phyloP scores from a whole-genome alignment of 2,888 invertebrate species.

The Sturmia bella region DNA sequence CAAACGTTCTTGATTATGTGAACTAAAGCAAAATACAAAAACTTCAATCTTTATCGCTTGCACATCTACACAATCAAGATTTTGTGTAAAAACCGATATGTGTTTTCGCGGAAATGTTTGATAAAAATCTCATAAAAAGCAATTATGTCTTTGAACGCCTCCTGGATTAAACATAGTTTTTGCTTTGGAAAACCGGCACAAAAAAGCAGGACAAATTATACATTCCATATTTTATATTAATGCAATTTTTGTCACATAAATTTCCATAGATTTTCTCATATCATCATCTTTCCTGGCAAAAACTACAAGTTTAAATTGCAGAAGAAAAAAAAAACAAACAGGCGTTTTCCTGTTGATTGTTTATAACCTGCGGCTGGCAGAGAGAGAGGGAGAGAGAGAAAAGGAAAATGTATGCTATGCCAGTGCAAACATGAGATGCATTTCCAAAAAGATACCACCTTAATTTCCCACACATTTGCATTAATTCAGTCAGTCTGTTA shows the following conservation, averaged over 20 bases:
- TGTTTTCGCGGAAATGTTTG: constrained; percentile 12
- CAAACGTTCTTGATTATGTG: neutral
- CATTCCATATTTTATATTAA: constrained; percentile 49
- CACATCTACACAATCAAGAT: constrained; percentile 25
- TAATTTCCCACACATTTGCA: constrained; percentile 64
- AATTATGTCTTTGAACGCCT: constrained; percentile 68
- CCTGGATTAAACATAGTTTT: constrained; percentile 40
- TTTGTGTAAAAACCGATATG: neutral
- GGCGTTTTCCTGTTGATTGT: constrained; percentile 65
- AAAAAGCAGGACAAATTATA: constrained; percentile 25
- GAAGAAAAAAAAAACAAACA: constrained; percentile 14
- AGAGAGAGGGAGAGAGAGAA: constrained; percentile 21
- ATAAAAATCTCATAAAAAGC: constrained; percentile 63
- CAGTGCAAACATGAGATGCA: constrained; percentile 10
- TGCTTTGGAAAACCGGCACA: constrained; percentile 16
- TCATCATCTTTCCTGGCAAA: constrained; percentile 28
- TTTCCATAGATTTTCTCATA: constrained; percentile 29
- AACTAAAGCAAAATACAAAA: neutral
- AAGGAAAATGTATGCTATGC: constrained; percentile 33
- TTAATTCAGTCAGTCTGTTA: constrained; percentile 3
- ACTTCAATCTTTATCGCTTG: neutral
- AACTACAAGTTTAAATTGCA: neutral
- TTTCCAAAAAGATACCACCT: constrained; percentile 60
- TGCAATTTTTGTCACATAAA: constrained; percentile 66
- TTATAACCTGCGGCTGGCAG: constrained; percentile 54